Conservation (phyloP, 2,113 vertebrate species). For the Puffinus mauretanicus region DNA sequence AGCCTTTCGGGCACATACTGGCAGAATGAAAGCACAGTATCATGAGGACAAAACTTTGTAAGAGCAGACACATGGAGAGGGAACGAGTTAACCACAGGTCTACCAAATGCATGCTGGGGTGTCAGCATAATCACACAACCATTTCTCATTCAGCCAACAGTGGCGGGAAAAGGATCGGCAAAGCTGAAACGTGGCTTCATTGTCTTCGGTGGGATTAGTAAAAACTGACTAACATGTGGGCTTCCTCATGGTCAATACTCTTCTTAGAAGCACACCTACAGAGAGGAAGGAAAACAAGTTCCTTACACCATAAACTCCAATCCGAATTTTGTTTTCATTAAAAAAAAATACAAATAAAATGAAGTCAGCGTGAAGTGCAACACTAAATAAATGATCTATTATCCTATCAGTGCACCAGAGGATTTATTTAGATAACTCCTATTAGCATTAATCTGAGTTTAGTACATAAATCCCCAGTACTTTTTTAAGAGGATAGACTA, state of each 20-base stretch:
- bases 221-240: not conserved
- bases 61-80: conserved; percentile 97
- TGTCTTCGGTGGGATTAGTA: not conserved
- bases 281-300: conserved; percentile 6
- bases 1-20: conserved; percentile 98
- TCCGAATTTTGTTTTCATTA: not conserved
- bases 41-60: conserved; percentile 98
- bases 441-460: conserved; percentile 13
- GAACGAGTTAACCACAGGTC: conserved; percentile 97
- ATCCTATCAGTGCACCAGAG: not conserved
- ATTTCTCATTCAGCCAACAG: conserved; percentile 73
- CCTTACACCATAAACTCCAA: not conserved
- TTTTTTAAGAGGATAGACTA: not conserved
- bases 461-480: not conserved
- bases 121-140: conserved; percentile 89
- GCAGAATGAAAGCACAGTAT: conserved; percentile 97
- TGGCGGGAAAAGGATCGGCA: conserved; percentile 34
- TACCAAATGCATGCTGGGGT: conserved; percentile 94
- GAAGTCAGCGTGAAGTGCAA: not conserved
- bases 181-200: conserved; percentile 50
- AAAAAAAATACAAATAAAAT: not conserved
- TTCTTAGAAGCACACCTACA: conserved; percentile 57
- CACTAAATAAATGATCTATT: not conserved
- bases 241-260: conserved; percentile 23
- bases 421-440: conserved; percentile 26